Conservation (phyloP, 2,888 invertebrate genomes). For the Scaptomyza parva region DNA sequence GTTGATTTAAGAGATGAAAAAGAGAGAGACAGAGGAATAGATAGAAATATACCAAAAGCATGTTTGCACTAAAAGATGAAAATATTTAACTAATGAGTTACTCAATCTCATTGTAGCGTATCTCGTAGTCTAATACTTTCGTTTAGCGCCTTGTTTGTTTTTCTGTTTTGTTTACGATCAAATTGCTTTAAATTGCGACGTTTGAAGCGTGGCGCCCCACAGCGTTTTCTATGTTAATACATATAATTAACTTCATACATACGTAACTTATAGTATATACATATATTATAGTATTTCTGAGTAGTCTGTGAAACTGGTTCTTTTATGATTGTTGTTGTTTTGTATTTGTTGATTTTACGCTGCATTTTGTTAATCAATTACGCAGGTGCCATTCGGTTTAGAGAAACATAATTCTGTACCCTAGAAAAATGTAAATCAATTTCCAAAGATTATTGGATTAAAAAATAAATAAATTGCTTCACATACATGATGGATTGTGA, state of each 20-base stretch:
- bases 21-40: background rate
- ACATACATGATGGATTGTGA: background rate
- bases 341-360: slow-evolving; percentile 1
- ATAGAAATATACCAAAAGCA: background rate
- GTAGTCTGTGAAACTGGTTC: slow-evolving; percentile 23
- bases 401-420: slow-evolving; percentile 17
- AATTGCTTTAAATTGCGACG: slow-evolving; percentile 24
- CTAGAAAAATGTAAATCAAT: slow-evolving; percentile 10
- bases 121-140: background rate
- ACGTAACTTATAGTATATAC: slow-evolving; percentile 5
- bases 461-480: background rate
- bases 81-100: background rate
- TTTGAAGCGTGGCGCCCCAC: slow-evolving; percentile 16
- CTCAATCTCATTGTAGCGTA: slow-evolving; percentile 5
- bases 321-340: slow-evolving; percentile 8
- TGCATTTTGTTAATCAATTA: slow-evolving; percentile 4
- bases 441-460: background rate
- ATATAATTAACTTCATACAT: background rate
- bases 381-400: slow-evolving; percentile 9
- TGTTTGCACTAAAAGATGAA: too few species aligned
- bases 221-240: slow-evolving; percentile 12
- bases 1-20: background rate
- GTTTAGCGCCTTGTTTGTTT: background rate
- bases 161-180: slow-evolving; percentile 1
- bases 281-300: too few species aligned